phyloP scores from a whole-genome alignment of 2,888 invertebrate genomes.

The Hypselothyrea guttata region DNA sequence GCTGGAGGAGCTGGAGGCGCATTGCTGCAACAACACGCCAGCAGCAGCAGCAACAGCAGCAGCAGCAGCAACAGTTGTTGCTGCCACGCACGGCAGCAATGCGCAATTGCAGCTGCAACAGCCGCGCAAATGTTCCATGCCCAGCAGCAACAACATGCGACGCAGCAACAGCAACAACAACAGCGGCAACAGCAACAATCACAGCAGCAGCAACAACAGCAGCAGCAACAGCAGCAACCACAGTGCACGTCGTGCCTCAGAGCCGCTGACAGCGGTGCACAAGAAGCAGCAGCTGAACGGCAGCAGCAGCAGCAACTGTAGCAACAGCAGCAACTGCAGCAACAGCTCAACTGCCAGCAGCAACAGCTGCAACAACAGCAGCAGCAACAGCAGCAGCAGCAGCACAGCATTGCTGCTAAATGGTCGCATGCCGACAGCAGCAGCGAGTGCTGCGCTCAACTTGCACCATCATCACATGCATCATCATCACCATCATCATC shows the following conservation, averaged over 20 bases:
- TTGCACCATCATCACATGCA: conserved; percentile 69
- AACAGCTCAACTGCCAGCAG: conserved; percentile 23
- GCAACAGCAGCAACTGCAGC: conserved; percentile 24
- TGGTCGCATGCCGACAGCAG: conserved; percentile 37
- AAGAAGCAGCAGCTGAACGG: conserved; percentile 56
- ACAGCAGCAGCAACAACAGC: conserved; percentile 25
- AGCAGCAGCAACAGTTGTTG: conserved; percentile 1
- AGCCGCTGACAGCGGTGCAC: conserved; percentile 65
- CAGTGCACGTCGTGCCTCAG: conserved; percentile 65
- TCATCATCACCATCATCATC: conserved; percentile 72
- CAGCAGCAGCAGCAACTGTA: conserved; percentile 32
- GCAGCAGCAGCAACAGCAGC: not conserved
- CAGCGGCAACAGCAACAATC: conserved; percentile 33
- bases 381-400: conserved; percentile 30
- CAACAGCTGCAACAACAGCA: conserved; percentile 12
- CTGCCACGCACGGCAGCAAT: conserved; percentile 1
- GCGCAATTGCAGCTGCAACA: conserved; percentile 31
- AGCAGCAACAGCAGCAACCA: conserved; percentile 33
- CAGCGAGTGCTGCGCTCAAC: conserved; percentile 48
- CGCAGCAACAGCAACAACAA: conserved; percentile 25
- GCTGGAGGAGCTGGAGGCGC: conserved; percentile 67
- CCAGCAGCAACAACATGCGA: conserved; percentile 21
- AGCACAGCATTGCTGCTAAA: conserved; percentile 44
- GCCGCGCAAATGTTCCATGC: conserved; percentile 37
- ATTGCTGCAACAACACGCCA: conserved; percentile 6